A percentile compares a stretch with the other conserved stretches of the same genome.
Evolutionary conservation across 1,140 invertebrate genomes (phyloP).

Genomic region (Drosophila quadrilineata): DNA sequence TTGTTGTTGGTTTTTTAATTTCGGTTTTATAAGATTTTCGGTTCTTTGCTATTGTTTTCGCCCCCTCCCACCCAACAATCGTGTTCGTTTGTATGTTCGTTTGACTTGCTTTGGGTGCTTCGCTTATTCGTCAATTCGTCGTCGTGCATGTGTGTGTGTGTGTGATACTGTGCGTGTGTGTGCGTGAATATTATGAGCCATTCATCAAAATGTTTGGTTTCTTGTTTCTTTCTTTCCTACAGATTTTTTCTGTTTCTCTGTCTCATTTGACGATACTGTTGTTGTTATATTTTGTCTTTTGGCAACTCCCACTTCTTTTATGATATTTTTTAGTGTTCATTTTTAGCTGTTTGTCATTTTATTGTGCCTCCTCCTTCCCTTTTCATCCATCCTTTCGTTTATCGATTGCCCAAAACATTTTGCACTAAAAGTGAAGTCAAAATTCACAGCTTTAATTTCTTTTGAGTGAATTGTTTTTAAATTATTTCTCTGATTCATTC

Average conservation of each 20-base stretch:
- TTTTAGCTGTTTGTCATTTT: neutral
- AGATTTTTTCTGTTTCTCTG: too few relatives aligned
- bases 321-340: conserved; percentile 16
- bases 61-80: neutral
- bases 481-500: neutral
- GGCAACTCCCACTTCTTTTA: conserved; percentile 75
- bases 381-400: too few relatives aligned
- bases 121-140: conserved; percentile 69
- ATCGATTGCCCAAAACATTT: too few relatives aligned
- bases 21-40: conserved; percentile 76
- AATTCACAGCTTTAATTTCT: neutral
- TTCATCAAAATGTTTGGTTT: conserved; percentile 70
- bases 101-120: conserved; percentile 58
- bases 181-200: conserved; percentile 68
- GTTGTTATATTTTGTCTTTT: conserved; percentile 49
- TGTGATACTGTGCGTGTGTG: conserved; percentile 9
- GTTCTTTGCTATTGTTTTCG: conserved; percentile 66
- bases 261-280: too few relatives aligned
- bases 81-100: too few relatives aligned
- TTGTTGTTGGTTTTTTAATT: conserved; percentile 74
- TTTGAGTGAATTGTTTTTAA: neutral
- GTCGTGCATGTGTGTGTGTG: neutral
- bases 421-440: neutral
- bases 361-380: conserved; percentile 9
- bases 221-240: conserved; percentile 49